A percentile compares a stretch with the other conserved stretches of the same genome.
phyloP scores from a whole-genome alignment of 2,113 vertebrate genomes.

The Bos javanicus region DNA sequence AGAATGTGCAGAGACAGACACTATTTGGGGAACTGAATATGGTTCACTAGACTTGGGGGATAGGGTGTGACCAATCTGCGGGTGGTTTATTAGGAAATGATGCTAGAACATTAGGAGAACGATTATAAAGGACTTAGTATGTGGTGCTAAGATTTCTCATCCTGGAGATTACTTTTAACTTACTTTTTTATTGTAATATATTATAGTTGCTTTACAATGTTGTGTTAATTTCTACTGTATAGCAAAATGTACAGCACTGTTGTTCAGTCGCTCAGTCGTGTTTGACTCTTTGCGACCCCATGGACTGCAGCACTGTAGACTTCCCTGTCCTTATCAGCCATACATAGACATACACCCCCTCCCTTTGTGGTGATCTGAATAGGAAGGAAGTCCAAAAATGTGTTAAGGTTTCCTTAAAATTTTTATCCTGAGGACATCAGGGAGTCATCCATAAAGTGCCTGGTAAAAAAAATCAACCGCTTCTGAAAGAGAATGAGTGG shows the following conservation, averaged over 20 bases:
- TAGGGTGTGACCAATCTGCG: background rate
- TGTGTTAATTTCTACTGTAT: background rate
- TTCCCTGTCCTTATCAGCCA: background rate
- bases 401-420: background rate
- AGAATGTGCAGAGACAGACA: background rate
- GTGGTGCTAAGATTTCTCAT: background rate
- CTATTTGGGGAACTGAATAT: background rate
- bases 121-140: background rate
- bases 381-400: background rate
- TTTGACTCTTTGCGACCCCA: background rate
- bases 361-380: background rate
- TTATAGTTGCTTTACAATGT: background rate
- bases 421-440: background rate
- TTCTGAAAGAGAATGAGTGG: background rate
- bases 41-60: background rate
- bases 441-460: background rate
- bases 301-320: background rate
- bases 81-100: background rate
- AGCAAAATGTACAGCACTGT: background rate
- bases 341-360: background rate
- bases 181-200: background rate
- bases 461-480: background rate
- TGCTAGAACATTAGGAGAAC: background rate
- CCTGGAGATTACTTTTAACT: background rate
- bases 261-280: rapidly evolving